phyloP scores from a whole-genome alignment of 2,888 invertebrate genomes.

The Dasypolia templi region DNA sequence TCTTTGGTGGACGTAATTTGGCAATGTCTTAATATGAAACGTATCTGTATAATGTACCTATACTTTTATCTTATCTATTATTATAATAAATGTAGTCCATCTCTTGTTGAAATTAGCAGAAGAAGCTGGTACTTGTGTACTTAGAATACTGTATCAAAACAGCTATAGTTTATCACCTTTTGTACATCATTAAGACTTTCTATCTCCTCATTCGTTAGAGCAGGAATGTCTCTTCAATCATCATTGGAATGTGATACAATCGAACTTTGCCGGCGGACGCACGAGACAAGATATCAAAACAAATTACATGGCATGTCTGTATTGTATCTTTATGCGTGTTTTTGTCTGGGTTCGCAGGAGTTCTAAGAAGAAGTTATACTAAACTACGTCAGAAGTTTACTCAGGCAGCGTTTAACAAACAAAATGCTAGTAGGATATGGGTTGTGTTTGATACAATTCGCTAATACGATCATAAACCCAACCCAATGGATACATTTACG shows the following conservation, averaged over 20 bases:
- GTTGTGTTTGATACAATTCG: too few relatives aligned
- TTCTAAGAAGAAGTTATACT: not conserved
- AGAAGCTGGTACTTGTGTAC: not conserved
- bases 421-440: too few relatives aligned
- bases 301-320: conserved; percentile 3
- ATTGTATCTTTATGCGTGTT: conserved; percentile 14
- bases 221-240: conserved; percentile 20
- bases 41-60: not conserved
- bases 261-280: conserved; percentile 14
- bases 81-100: not conserved
- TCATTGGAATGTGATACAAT: not conserved
- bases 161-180: not conserved
- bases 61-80: not conserved
- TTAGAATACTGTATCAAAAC: not conserved
- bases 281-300: conserved; percentile 22
- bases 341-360: conserved; percentile 8
- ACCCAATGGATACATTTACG: too few relatives aligned
- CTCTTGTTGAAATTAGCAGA: not conserved
- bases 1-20: conserved; percentile 27
- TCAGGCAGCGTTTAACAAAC: too few relatives aligned
- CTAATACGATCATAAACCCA: too few relatives aligned
- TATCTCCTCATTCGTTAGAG: not conserved
- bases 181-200: not conserved
- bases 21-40: conserved; percentile 13
- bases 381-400: too few relatives aligned